phyloP scores from a whole-genome alignment of 2,113 vertebrate genomes.

The Kryptolebias marmoratus region DNA sequence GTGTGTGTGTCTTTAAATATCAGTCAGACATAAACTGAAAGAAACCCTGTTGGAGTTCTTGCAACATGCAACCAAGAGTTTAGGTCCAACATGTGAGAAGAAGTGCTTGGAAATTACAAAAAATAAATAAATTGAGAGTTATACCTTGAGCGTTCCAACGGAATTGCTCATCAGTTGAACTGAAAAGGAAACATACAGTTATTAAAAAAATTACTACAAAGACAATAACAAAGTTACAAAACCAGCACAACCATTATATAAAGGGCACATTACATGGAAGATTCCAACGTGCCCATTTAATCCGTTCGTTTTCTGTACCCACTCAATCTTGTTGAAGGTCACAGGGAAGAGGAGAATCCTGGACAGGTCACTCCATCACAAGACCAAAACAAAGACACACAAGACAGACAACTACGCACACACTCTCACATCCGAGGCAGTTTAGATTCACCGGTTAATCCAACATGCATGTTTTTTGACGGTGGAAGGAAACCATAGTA shows the following conservation, averaged over 20 bases:
- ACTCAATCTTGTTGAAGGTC: too few relatives aligned
- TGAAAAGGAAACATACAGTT: conserved; percentile 72
- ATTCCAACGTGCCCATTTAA: not conserved
- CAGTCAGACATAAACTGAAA: not conserved
- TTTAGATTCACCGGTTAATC: too few relatives aligned
- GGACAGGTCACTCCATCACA: too few relatives aligned
- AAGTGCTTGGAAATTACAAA: too few relatives aligned
- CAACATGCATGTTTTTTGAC: too few relatives aligned
- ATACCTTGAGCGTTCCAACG: conserved; percentile 98
- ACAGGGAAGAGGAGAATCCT: too few relatives aligned
- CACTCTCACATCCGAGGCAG: too few relatives aligned
- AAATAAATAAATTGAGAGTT: not conserved
- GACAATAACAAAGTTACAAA: not conserved
- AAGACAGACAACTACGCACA: too few relatives aligned
- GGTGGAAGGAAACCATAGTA: too few relatives aligned
- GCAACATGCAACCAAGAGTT: not conserved
- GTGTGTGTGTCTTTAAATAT: not conserved
- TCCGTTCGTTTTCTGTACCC: too few relatives aligned
- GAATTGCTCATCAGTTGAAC: conserved; percentile 95
- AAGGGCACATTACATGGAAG: not conserved
- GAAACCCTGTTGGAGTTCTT: not conserved
- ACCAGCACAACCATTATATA: not conserved
- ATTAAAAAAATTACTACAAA: not conserved
- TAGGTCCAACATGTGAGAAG: not conserved
- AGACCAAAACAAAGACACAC: too few relatives aligned